Evolutionary conservation across 1,140 invertebrate species (phyloP).

Genomic region (Adelges cooleyi): DNA sequence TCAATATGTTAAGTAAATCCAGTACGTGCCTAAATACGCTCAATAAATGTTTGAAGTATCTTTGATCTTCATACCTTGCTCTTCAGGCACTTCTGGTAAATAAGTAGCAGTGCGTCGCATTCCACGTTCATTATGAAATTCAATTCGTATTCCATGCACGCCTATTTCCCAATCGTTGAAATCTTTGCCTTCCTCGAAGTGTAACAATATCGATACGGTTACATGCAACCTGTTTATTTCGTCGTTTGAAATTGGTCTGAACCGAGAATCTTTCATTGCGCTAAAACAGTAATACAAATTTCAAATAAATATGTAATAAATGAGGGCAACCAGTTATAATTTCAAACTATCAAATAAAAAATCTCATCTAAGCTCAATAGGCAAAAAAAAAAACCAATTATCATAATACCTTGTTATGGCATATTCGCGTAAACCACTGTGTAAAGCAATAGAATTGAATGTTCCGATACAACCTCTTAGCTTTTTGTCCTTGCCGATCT

Average conservation of each 20-base stretch:
- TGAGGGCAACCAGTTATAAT: too few relatives aligned
- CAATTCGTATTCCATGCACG: constrained; percentile 93
- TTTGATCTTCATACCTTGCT: constrained; percentile 76
- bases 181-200: constrained; percentile 91
- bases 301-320: too few relatives aligned
- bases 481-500: constrained; percentile 83
- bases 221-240: constrained; percentile 87
- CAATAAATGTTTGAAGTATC: too few relatives aligned
- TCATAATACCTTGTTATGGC: constrained; percentile 81
- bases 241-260: constrained; percentile 86
- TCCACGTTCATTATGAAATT: constrained; percentile 92
- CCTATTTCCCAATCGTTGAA: constrained; percentile 97
- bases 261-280: constrained; percentile 94
- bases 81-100: constrained; percentile 90
- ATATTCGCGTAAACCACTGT: constrained; percentile 87
- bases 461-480: constrained; percentile 91
- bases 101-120: constrained; percentile 93
- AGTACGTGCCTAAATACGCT: too few relatives aligned
- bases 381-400: too few relatives aligned
- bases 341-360: too few relatives aligned
- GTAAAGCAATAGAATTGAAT: constrained; percentile 87
- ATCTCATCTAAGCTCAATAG: too few relatives aligned
- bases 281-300: constrained; percentile 51
- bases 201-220: constrained; percentile 85
- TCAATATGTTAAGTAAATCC: too few relatives aligned